These are phyloP conservation scores for Sylvicapra grimmia DNA, from an alignment of 2,113 vertebrate genomes.

Conservation along the genomic window DNA sequence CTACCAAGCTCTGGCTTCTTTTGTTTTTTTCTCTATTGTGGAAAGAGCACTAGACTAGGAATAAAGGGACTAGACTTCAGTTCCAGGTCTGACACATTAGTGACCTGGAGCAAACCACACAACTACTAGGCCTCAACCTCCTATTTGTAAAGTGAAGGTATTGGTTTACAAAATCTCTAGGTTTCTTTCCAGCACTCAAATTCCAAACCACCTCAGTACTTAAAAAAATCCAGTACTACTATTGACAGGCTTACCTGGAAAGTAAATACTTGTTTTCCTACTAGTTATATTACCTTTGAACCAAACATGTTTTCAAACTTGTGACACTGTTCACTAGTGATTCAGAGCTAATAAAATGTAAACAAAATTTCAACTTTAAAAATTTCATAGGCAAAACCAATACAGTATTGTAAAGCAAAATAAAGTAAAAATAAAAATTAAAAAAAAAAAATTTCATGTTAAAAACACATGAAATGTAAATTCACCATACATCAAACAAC, in stretches of 20 bases:
- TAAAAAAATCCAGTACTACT: background rate
- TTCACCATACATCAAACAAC: constrained; percentile 13
- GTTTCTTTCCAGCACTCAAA: background rate
- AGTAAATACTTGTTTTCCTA: background rate
- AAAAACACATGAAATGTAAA: constrained; percentile 3
- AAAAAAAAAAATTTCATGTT: background rate
- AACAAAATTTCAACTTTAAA: background rate
- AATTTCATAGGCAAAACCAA: background rate
- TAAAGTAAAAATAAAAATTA: no score
- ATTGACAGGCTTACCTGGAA: background rate
- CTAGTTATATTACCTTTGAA: background rate
- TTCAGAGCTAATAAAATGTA: background rate
- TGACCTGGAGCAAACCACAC: background rate
- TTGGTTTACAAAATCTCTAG: background rate
- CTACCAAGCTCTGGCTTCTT: background rate
- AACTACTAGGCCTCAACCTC: background rate
- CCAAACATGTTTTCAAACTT: background rate
- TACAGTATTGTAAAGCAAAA: no score
- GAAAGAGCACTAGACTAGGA: background rate
- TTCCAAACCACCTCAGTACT: background rate
- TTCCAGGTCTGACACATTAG: background rate
- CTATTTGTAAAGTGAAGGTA: background rate
- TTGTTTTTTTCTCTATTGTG: background rate
- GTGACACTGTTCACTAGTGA: background rate
- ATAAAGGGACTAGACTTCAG: background rate